Evolutionary conservation across 2,888 invertebrate species (phyloP).

Genomic region (Nowickia ferox): DNA sequence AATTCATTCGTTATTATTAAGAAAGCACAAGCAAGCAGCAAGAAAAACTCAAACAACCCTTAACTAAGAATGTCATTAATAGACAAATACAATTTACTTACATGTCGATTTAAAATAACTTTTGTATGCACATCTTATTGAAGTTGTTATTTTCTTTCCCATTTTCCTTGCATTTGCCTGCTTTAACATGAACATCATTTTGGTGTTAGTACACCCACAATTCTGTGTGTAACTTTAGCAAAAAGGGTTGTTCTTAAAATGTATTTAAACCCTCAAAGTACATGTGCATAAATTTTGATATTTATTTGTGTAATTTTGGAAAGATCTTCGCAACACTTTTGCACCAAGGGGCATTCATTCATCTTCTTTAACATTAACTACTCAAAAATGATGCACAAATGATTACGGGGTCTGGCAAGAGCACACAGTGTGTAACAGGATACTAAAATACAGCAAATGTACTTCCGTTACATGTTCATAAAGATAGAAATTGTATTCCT

Average conservation of each 20-base stretch:
- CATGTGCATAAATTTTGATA: no score
- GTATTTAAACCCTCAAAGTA: no score
- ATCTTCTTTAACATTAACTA: conserved; percentile 63
- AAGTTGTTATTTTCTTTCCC: neutral
- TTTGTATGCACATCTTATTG: conserved; percentile 36
- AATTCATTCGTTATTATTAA: conserved; percentile 22
- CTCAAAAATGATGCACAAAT: conserved; percentile 45
- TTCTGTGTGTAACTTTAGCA: neutral
- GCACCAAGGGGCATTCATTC: conserved; percentile 68
- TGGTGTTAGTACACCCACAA: neutral
- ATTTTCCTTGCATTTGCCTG: neutral
- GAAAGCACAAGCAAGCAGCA: conserved; percentile 16
- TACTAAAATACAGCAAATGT: conserved; percentile 66
- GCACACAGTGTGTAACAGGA: conserved; percentile 57
- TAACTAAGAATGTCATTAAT: conserved; percentile 55
- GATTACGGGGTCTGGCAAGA: conserved; percentile 29
- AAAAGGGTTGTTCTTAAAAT: neutral
- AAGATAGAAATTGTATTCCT: conserved; percentile 14
- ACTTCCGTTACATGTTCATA: conserved; percentile 65
- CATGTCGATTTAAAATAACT: conserved; percentile 65
- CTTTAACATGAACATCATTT: conserved; percentile 26
- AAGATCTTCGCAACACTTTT: conserved; percentile 11
- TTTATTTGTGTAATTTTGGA: neutral
- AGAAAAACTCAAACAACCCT: conserved; percentile 20
- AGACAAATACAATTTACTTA: conserved; percentile 61